Evolutionary conservation across 2,113 vertebrate genomes (phyloP).

Genomic region (Romanogobio albipinnatus): DNA sequence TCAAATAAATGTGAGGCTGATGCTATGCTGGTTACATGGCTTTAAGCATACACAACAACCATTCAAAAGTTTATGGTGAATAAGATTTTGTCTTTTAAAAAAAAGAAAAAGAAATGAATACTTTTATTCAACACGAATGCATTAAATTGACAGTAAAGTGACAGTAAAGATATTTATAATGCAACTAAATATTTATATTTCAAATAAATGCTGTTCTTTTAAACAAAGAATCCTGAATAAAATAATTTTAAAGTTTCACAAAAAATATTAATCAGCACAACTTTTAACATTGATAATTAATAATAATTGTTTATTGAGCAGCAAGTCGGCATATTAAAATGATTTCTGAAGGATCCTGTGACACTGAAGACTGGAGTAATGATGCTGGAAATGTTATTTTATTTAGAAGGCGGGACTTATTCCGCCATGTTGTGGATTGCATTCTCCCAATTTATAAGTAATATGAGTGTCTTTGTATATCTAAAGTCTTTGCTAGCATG

Average conservation of each 20-base stretch:
- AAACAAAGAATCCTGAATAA: background rate
- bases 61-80: background rate
- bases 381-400: background rate
- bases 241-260: too few relatives aligned
- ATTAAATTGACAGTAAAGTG: background rate
- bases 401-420: too few relatives aligned
- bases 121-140: background rate
- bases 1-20: background rate
- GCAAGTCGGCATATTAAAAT: background rate
- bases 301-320: background rate
- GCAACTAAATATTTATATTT: background rate
- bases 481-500: background rate
- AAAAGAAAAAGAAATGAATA: too few relatives aligned
- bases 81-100: background rate
- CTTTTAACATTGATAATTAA: background rate
- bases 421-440: too few relatives aligned
- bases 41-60: background rate
- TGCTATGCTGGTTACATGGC: background rate
- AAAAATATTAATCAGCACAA: too few relatives aligned
- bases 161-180: background rate
- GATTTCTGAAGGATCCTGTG: too few relatives aligned
- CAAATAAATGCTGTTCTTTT: background rate
- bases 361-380: background rate
- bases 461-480: too few relatives aligned
- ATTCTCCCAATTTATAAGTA: too few relatives aligned